Percentiles rank a stretch among this genome's conserved stretches.
Evolutionary conservation across 1,140 invertebrate genomes (phyloP).

Genomic region (Leucophenga varia): DNA sequence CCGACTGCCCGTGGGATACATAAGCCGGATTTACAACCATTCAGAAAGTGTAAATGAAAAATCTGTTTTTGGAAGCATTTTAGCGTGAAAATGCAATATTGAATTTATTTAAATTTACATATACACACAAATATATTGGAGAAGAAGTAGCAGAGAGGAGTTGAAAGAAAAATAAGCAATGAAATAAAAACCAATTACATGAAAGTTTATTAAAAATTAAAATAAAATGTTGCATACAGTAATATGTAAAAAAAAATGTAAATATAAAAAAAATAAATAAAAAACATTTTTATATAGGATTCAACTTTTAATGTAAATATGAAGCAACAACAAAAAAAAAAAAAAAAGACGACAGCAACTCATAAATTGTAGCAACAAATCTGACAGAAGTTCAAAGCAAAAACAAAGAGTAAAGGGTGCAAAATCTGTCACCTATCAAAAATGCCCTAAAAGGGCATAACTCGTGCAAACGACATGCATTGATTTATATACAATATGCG

Average conservation of each 20-base stretch:
- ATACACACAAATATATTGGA: constrained; percentile 29
- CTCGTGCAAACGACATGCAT: constrained; percentile 4
- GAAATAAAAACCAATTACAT: constrained; percentile 55
- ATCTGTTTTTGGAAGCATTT: constrained; percentile 56
- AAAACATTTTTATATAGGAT: constrained; percentile 32
- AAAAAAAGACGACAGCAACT: constrained; percentile 31
- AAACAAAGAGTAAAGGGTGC: constrained; percentile 19
- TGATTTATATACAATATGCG: too few relatives aligned
- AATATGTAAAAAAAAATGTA: constrained; percentile 16
- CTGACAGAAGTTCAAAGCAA: constrained; percentile 10
- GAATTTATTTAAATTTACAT: constrained; percentile 56
- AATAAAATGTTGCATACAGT: constrained; percentile 10
- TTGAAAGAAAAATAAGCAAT: too few relatives aligned
- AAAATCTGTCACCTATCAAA: constrained; percentile 56
- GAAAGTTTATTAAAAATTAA: not conserved
- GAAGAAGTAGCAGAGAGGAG: constrained; percentile 16
- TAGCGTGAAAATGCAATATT: constrained; percentile 56
- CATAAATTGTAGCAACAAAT: constrained; percentile 49
- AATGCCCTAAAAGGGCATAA: constrained; percentile 55
- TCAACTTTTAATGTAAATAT: constrained; percentile 36
- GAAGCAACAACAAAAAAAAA: constrained; percentile 18
- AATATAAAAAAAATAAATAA: constrained; percentile 26
- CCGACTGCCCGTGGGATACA: constrained; percentile 49
- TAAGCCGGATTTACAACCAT: constrained; percentile 54
- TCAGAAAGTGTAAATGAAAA: constrained; percentile 56